Evolutionary conservation across 1,140 invertebrate genomes (phyloP).

Genomic region (Platyura marginata): DNA sequence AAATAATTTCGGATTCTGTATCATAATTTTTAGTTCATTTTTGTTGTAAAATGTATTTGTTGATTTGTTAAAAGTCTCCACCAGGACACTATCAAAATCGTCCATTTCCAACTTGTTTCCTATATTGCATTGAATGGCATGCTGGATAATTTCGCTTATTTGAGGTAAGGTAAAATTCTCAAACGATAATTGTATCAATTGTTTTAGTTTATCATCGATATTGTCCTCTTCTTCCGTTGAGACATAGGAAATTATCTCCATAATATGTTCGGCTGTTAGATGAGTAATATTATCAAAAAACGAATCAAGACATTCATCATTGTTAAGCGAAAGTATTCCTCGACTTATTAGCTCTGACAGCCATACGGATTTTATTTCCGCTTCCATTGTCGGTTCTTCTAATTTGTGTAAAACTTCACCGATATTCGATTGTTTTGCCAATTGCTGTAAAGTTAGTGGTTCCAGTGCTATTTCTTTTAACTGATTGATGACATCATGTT

Average conservation of each 20-base stretch:
- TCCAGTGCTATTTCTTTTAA: slow-evolving; percentile 8
- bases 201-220: neutral
- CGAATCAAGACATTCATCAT: slow-evolving; percentile 14
- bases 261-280: slow-evolving; percentile 5
- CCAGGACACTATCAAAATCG: slow-evolving; percentile 4
- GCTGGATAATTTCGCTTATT: slow-evolving; percentile 6
- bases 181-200: slow-evolving; percentile 8
- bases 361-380: neutral
- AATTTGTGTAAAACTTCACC: slow-evolving; percentile 13
- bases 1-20: neutral
- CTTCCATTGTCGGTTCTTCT: slow-evolving; percentile 6
- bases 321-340: slow-evolving; percentile 9
- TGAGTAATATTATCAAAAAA: slow-evolving; percentile 8
- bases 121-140: slow-evolving; percentile 4
- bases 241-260: slow-evolving; percentile 6
- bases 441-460: slow-evolving; percentile 9
- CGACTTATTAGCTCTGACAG: neutral
- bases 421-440: slow-evolving; percentile 6
- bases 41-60: neutral
- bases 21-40: neutral
- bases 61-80: neutral
- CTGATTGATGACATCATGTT: slow-evolving; percentile 8
- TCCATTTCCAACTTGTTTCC: slow-evolving; percentile 5
- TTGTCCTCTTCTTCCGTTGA: neutral
- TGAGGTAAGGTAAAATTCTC: slow-evolving; percentile 6